A percentile compares a stretch with the other conserved stretches of the same genome.
Conservation (phyloP, 2,888 invertebrate genomes). For the Lottia gigantea region DNA sequence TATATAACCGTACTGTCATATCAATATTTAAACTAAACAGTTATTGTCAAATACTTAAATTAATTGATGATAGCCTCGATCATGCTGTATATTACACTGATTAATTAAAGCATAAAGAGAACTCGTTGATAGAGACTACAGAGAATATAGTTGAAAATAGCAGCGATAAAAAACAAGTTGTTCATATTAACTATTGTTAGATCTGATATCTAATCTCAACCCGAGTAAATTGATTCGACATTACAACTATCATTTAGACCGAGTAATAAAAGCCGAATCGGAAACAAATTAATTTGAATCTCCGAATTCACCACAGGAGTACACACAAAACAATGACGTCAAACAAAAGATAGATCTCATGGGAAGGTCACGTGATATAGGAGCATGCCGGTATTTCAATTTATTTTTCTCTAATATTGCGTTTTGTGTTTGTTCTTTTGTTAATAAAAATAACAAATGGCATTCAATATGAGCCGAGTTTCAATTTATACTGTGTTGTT, state of each 20-base stretch:
- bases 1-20: too few relatives aligned
- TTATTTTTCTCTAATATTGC: slow-evolving; percentile 10
- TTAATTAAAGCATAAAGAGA: too few relatives aligned
- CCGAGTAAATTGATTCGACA: neutral
- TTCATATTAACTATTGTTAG: too few relatives aligned
- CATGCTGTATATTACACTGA: too few relatives aligned
- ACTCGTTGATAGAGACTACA: too few relatives aligned
- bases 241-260: slow-evolving; percentile 3
- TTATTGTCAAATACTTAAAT: too few relatives aligned
- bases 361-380: slow-evolving; percentile 4
- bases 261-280: slow-evolving; percentile 2
- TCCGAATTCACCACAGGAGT: slow-evolving; percentile 1
- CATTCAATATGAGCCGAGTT: neutral
- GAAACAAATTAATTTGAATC: slow-evolving; percentile 11
- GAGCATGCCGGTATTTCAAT: slow-evolving; percentile 4
- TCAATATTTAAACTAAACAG: too few relatives aligned
- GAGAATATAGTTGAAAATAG: too few relatives aligned
- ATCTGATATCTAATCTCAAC: too few relatives aligned
- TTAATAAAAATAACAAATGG: slow-evolving; percentile 11
- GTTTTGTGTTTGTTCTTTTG: slow-evolving; percentile 4
- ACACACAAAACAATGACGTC: slow-evolving; percentile 10
- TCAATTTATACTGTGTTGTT: slow-evolving; percentile 9
- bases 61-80: too few relatives aligned
- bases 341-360: slow-evolving; percentile 9
- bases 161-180: too few relatives aligned